Percentiles rank a stretch among this genome's conserved stretches.
Conservation (phyloP, 1,140 invertebrate genomes). For the Papilio glaucus region DNA sequence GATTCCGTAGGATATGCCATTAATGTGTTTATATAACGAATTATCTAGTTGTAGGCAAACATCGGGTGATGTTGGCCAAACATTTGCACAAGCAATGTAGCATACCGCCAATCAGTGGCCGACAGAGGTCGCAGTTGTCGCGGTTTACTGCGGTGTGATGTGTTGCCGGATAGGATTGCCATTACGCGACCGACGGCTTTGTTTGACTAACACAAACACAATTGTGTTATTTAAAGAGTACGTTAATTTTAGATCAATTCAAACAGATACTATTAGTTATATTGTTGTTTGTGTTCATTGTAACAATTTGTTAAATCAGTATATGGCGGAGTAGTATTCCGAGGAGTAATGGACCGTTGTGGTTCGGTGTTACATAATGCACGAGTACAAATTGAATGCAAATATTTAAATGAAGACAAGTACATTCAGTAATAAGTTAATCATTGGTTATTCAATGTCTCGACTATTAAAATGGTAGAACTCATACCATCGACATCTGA, state of each 20-base stretch:
- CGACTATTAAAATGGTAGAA: no score
- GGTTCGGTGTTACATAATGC: not conserved
- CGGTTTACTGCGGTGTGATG: not conserved
- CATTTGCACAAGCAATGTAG: not conserved
- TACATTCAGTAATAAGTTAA: no score
- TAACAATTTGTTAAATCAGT: not conserved
- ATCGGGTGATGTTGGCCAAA: not conserved
- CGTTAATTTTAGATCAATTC: slow-evolving; percentile 13
- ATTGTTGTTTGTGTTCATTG: not conserved
- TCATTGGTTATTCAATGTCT: no score
- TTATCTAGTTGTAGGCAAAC: no score
- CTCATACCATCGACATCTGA: no score
- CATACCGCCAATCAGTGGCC: not conserved
- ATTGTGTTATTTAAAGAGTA: not conserved
- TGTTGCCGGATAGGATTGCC: not conserved
- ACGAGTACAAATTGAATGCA: no score
- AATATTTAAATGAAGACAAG: no score
- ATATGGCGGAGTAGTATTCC: no score
- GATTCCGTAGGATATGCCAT: no score
- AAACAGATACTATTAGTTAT: not conserved
- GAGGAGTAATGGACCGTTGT: no score
- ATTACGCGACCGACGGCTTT: slow-evolving; percentile 2
- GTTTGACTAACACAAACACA: slow-evolving; percentile 7
- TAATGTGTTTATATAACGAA: no score
- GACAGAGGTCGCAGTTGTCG: not conserved